phyloP scores from a whole-genome alignment of 2,888 invertebrate genomes.

The Drosophila peninsularis region DNA sequence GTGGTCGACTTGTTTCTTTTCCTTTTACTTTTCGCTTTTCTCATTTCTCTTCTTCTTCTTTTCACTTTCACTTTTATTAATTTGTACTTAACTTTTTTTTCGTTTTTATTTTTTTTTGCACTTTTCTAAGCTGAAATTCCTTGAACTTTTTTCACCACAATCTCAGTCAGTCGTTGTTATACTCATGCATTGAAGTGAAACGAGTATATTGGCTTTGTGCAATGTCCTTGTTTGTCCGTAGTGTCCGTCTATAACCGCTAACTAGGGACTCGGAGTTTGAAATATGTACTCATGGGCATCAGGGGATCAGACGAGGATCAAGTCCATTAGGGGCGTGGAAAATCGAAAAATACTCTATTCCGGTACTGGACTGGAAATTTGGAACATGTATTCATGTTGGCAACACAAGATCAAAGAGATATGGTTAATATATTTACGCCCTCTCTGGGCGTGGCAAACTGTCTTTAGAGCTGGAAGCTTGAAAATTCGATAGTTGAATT shows the following conservation, averaged over 20 bases:
- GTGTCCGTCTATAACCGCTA: no score
- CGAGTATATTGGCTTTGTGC: neutral
- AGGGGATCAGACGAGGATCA: no score
- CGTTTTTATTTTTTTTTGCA: neutral
- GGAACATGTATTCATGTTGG: no score
- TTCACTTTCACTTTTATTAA: conserved; percentile 12
- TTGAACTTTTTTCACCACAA: conserved; percentile 2
- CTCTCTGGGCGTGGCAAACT: no score
- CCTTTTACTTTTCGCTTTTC: neutral
- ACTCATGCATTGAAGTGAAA: neutral
- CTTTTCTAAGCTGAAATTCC: neutral
- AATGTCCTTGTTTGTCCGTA: neutral
- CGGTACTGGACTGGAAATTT: no score
- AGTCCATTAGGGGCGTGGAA: neutral
- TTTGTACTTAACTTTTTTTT: conserved; percentile 13
- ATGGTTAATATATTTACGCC: no score
- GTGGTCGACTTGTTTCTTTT: neutral
- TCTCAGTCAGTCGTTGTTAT: neutral
- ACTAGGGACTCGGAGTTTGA: neutral
- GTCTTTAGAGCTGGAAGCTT: no score
- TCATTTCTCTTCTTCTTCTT: neutral
- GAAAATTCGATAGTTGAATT: no score
- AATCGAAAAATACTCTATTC: no score
- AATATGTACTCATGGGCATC: neutral
- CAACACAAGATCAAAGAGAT: no score